phyloP scores from a whole-genome alignment of 2,888 invertebrate species.

The Idaea biselata region DNA sequence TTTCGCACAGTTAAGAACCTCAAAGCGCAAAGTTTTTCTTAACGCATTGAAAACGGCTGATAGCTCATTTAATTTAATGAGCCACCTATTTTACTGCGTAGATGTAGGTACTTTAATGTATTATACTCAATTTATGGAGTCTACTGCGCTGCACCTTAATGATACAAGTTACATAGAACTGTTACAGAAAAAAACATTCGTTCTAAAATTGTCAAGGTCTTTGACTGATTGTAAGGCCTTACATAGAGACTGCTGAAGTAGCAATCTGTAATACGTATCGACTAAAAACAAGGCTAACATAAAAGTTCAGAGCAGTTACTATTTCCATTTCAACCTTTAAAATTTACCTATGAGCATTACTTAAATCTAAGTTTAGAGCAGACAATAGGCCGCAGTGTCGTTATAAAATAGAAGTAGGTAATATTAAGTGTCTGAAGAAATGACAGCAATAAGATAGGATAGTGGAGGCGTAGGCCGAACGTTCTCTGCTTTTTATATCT shows the following conservation, averaged over 20 bases:
- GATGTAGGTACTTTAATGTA: slow-evolving; percentile 20
- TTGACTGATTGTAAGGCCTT: slow-evolving; percentile 2
- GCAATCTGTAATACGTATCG: not conserved
- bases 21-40: slow-evolving; percentile 67
- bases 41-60: slow-evolving; percentile 60
- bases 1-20: slow-evolving; percentile 66
- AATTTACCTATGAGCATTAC: slow-evolving; percentile 10
- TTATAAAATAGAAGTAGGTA: slow-evolving; percentile 60
- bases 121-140: slow-evolving; percentile 24
- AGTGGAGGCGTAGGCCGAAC: slow-evolving; percentile 54
- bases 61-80: slow-evolving; percentile 76
- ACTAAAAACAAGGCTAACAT: not conserved
- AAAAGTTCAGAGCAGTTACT: not conserved
- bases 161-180: slow-evolving; percentile 10
- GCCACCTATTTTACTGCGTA: slow-evolving; percentile 40
- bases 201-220: slow-evolving; percentile 7
- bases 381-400: slow-evolving; percentile 45
- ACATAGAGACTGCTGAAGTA: not conserved
- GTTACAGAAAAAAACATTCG: slow-evolving; percentile 4
- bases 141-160: slow-evolving; percentile 15
- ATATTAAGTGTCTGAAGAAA: slow-evolving; percentile 71
- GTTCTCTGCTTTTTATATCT: slow-evolving; percentile 48
- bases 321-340: slow-evolving; percentile 11
- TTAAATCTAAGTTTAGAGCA: slow-evolving; percentile 28
- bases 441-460: slow-evolving; percentile 69